Conservation (phyloP, 2,888 invertebrate species). For the Oxycera nigricornis region DNA sequence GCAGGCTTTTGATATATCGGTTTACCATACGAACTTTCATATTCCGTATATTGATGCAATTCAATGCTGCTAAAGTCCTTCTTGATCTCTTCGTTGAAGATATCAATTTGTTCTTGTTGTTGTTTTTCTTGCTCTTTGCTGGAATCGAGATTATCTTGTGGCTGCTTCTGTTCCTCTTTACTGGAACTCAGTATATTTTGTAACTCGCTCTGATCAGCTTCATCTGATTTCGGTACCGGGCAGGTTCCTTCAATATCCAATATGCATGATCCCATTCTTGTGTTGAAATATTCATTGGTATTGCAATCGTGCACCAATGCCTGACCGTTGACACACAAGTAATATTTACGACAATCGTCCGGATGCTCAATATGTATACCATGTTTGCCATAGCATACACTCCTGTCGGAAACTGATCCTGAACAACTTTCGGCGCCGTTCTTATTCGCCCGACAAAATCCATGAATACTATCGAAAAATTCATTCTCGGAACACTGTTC, state of each 20-base stretch:
- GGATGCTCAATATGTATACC: conserved; percentile 23
- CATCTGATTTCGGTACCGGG: background rate
- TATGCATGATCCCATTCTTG: conserved; percentile 16
- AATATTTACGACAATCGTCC: conserved; percentile 26
- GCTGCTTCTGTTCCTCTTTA: background rate
- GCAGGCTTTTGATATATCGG: background rate
- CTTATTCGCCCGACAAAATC: conserved; percentile 40
- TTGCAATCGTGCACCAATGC: conserved; percentile 24
- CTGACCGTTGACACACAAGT: conserved; percentile 16
- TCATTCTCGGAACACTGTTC: conserved; percentile 37
- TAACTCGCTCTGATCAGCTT: background rate
- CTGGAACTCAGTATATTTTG: background rate
- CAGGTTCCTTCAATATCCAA: conserved; percentile 19
- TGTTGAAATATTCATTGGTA: conserved; percentile 32
- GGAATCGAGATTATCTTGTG: background rate
- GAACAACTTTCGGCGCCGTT: background rate
- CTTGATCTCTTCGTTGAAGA: too few relatives aligned
- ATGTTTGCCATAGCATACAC: conserved; percentile 33
- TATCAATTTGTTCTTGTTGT: too few relatives aligned
- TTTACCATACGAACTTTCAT: background rate
- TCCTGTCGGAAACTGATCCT: background rate
- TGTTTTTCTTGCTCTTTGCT: too few relatives aligned
- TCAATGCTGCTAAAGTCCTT: background rate
- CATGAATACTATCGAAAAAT: conserved; percentile 31
- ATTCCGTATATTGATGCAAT: background rate